Conservation (phyloP, 1,140 invertebrate species). For the Thaumetopoea pityocampa region DNA sequence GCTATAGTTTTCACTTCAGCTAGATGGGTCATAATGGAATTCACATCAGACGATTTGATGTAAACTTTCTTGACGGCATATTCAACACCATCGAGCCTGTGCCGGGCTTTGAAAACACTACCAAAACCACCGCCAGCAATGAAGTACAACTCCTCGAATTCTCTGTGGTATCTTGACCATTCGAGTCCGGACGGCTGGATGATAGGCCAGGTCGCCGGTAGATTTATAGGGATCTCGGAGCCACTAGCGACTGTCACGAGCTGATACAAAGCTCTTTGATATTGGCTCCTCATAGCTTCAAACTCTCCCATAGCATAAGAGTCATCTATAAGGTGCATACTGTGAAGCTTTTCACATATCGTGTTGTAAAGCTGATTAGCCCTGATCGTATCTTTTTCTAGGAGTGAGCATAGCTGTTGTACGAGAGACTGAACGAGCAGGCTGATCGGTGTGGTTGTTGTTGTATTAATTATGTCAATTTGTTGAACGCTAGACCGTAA, state of each 20-base stretch:
- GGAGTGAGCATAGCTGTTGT: slow-evolving; percentile 78
- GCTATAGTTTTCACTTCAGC: slow-evolving; percentile 89
- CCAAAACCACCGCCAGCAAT: slow-evolving; percentile 88
- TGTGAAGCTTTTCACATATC: slow-evolving; percentile 79
- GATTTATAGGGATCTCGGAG: slow-evolving; percentile 64
- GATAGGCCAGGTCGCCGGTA: slow-evolving; percentile 69
- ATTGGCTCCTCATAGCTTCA: slow-evolving; percentile 79
- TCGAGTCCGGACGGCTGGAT: slow-evolving; percentile 57
- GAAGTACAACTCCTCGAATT: slow-evolving; percentile 84
- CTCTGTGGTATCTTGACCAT: slow-evolving; percentile 82
- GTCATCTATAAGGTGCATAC: slow-evolving; percentile 81
- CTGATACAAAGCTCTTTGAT: slow-evolving; percentile 79
- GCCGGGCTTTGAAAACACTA: slow-evolving; percentile 76
- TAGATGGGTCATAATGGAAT: slow-evolving; percentile 79
- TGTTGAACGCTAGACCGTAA: slow-evolving; percentile 52
- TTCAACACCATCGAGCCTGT: slow-evolving; percentile 84
- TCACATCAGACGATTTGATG: slow-evolving; percentile 78
- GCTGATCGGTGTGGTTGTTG: slow-evolving; percentile 75
- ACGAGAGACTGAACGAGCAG: slow-evolving; percentile 80
- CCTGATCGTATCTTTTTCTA: slow-evolving; percentile 76
- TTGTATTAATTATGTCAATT: slow-evolving; percentile 49
- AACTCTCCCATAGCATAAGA: slow-evolving; percentile 81
- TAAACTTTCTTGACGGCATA: slow-evolving; percentile 91
- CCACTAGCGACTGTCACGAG: slow-evolving; percentile 77
- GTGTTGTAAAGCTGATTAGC: slow-evolving; percentile 78